Evolutionary conservation across 2,888 invertebrate species (phyloP), one percentile per base, ranked within the genome.

Genomic region (Suillia variegata): DNA sequence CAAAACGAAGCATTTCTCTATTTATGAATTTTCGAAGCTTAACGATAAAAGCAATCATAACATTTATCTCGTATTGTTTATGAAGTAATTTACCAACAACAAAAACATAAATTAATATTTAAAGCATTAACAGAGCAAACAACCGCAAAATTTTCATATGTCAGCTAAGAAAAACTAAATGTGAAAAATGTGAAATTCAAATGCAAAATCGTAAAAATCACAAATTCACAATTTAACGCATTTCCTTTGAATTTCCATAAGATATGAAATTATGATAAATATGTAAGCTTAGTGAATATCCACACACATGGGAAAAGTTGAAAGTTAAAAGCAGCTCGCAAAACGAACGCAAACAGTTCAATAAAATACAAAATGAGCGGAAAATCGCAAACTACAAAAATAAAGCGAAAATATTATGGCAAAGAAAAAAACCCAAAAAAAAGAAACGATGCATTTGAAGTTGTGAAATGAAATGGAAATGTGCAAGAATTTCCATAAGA

Each of bases 361-460:
- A 74, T 76, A 73, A 74, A 73, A 74, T 69, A 72, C 69, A 71
- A 77, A 77, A 75, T 69, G 76, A 76, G 75, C 73, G 72, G 76
- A 77, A 76, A 77, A 76, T 76, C 74, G 71, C 73, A 76, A 76
- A 72, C 74, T 74, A 66, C 70, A 69, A 64, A 61, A 68, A 63
- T 38, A 48, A 61, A 51, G 56, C 47, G 48, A 58, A 56, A 59
- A 38, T 50, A 56, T 62, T 58, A 56, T 24, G 20, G 62, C 49
- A 56, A 57, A 42, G 42, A 48, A 48, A 56, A 68, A 72, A 74
- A 71, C 70, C 66, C 61, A 65, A 69, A 74, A 55, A 53, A 22
- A 38, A 47, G 45, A 45, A 59, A 47, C n/a, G n/a, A n/a, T 62
- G 51, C 59, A 62, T 59, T 53, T 64, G 59, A 51, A 68, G 67